Percentiles rank a stretch among this genome's conserved stretches.
Conservation (phyloP, 1,140 invertebrate species). For the Drosophila setifemur region DNA sequence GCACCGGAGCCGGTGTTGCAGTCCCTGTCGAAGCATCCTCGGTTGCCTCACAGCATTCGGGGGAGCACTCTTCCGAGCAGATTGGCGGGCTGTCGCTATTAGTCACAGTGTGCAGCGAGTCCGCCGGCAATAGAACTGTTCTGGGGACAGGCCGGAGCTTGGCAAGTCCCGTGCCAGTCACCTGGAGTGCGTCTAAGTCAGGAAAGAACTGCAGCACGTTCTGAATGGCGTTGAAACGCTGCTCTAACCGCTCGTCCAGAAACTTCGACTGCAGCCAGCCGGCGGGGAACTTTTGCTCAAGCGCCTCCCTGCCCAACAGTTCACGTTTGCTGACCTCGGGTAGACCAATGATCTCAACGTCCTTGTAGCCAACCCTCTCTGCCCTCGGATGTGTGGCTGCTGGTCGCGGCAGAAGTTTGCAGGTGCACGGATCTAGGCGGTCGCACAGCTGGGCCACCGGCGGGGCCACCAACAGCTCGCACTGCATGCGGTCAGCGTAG, state of each 20-base stretch:
- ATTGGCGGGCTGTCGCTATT: not conserved
- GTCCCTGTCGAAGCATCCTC: not conserved
- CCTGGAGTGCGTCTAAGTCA: conserved; percentile 48
- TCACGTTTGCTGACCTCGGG: conserved; percentile 42
- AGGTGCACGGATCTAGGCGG: conserved; percentile 20
- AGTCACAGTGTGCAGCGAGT: conserved; percentile 18
- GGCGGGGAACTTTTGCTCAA: not conserved
- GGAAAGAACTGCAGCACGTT: conserved; percentile 68
- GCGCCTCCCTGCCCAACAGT: conserved; percentile 38
- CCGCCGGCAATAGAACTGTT: conserved; percentile 2
- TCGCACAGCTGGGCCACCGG: not conserved
- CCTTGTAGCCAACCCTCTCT: conserved; percentile 20
- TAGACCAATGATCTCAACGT: conserved; percentile 62
- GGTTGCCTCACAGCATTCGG: not conserved
- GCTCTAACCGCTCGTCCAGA: conserved; percentile 47
- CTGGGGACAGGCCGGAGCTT: not conserved
- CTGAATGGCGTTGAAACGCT: conserved; percentile 36
- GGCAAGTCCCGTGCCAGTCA: conserved; percentile 32
- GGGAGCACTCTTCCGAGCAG: conserved; percentile 16
- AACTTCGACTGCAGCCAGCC: conserved; percentile 54
- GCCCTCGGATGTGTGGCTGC: conserved; percentile 48
- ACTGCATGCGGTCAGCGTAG: conserved; percentile 56
- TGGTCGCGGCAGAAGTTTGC: conserved; percentile 2
- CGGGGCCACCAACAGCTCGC: not conserved
- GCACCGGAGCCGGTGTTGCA: not conserved